Percentiles rank a stretch among this genome's conserved stretches.
Conservation (phyloP, 2,113 vertebrate species). For the Albula glossodonta region DNA sequence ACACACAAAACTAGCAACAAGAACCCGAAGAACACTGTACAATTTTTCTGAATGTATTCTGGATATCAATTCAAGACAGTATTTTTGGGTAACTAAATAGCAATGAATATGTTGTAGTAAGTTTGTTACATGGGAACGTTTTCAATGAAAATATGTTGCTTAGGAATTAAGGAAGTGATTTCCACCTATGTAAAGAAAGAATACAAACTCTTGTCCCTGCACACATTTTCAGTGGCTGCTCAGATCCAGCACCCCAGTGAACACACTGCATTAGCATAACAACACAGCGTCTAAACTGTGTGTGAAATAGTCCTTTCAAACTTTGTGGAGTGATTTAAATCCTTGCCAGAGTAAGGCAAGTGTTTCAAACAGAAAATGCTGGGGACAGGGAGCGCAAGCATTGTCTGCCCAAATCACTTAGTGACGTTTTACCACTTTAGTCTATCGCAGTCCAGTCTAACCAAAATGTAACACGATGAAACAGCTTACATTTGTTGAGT, state of each 20-base stretch:
- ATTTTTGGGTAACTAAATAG: too few species aligned
- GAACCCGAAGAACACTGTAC: too few species aligned
- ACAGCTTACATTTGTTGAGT: neutral
- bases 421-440: neutral
- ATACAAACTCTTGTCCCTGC: neutral
- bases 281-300: neutral
- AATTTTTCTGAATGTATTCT: too few species aligned
- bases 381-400: neutral
- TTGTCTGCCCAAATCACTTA: neutral
- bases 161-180: too few species aligned
- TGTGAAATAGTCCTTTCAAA: slow-evolving; percentile 7
- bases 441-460: neutral
- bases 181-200: too few species aligned
- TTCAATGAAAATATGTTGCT: too few species aligned
- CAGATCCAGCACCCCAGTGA: neutral
- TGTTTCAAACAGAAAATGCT: neutral
- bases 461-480: neutral
- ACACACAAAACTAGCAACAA: too few species aligned
- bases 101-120: too few species aligned
- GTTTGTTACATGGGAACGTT: too few species aligned
- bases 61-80: too few species aligned
- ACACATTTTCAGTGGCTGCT: neutral
- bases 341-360: neutral
- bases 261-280: neutral
- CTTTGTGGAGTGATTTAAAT: neutral